Percentiles rank a stretch among this genome's conserved stretches.
Evolutionary conservation across 2,797 vertebrate species (phyloP).

Genomic region (Sebastes iracundus): DNA sequence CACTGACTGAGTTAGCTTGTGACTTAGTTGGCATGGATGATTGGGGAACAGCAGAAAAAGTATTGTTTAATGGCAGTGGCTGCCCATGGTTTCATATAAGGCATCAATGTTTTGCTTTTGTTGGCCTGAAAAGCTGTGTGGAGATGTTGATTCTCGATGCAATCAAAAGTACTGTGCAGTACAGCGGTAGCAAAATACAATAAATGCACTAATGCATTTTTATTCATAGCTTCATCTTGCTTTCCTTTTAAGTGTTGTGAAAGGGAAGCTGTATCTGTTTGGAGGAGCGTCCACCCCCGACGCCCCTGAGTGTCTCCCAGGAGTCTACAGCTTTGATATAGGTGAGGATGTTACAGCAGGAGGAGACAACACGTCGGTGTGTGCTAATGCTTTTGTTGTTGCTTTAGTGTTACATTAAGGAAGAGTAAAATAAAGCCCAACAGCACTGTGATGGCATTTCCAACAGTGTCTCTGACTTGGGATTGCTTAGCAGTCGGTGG

Average conservation of each 20-base stretch:
- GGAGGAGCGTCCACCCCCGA: slow-evolving; percentile 68
- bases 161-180: neutral
- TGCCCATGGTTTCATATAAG: too few relatives aligned
- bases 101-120: too few relatives aligned
- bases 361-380: neutral
- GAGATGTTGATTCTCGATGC: too few relatives aligned
- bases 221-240: too few relatives aligned
- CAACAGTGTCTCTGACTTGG: slow-evolving; percentile 79
- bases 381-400: neutral
- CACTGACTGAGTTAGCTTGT: neutral
- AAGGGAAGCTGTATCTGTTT: slow-evolving; percentile 82
- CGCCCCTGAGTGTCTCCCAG: slow-evolving; percentile 75
- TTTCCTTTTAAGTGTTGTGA: slow-evolving; percentile 66
- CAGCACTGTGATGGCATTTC: neutral
- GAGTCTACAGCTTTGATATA: slow-evolving; percentile 79
- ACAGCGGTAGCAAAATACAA: neutral
- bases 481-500: slow-evolving; percentile 66
- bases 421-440: neutral
- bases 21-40: neutral
- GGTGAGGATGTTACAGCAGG: slow-evolving; percentile 53
- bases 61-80: too few relatives aligned
- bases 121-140: too few relatives aligned
- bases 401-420: neutral
- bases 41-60: neutral
- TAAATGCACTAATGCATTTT: too few relatives aligned